Evolutionary conservation across 2,113 vertebrate genomes (phyloP).

Genomic region (Phylloscopus trochilus): DNA sequence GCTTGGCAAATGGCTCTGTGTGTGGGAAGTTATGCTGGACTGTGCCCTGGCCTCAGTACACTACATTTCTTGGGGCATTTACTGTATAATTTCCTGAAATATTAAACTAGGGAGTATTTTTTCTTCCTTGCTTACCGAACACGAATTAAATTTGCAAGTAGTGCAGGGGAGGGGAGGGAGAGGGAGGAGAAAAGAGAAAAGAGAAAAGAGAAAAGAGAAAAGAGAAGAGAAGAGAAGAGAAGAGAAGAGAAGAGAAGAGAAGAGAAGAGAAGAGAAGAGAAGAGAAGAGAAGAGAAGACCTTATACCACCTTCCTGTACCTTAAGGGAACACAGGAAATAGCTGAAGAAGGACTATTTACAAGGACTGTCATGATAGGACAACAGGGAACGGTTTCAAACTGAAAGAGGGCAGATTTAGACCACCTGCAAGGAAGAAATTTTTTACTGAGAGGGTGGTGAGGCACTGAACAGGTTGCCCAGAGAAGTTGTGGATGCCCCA

Average conservation of each 20-base stretch:
- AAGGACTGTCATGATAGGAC: neutral
- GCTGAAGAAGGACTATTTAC: neutral
- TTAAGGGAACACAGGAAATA: neutral
- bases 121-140: neutral
- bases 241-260: no score
- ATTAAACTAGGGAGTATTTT: neutral
- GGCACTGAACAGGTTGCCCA: neutral
- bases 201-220: no score
- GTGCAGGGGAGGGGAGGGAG: no score
- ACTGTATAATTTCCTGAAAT: neutral
- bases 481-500: neutral
- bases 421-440: neutral
- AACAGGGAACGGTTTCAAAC: neutral
- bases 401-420: neutral
- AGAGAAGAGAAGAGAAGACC: neutral
- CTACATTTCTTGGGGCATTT: neutral
- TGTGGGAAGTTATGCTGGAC: neutral
- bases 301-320: neutral
- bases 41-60: neutral
- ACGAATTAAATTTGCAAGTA: neutral
- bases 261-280: no score
- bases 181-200: no score
- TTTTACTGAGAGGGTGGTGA: neutral
- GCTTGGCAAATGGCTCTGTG: neutral
- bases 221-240: no score